Evolutionary conservation across 2,888 invertebrate genomes (phyloP).

Genomic region (Heteropelma amictum): DNA sequence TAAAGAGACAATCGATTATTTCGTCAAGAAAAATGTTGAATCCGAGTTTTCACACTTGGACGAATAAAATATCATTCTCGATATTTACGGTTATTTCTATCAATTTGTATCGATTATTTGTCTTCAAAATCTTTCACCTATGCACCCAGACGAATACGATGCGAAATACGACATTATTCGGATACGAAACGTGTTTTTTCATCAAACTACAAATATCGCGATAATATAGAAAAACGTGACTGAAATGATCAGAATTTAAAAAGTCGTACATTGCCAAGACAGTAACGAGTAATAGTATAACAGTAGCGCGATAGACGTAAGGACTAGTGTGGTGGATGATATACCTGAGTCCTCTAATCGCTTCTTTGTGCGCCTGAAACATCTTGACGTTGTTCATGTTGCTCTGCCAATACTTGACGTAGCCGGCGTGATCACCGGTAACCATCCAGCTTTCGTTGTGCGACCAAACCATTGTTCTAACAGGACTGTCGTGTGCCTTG

Average conservation of each 20-base stretch:
- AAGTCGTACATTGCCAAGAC: slow-evolving; percentile 43
- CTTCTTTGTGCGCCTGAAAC: slow-evolving; percentile 99
- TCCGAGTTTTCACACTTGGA: slow-evolving; percentile 29
- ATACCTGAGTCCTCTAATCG: slow-evolving; percentile 98
- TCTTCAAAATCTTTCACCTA: slow-evolving; percentile 64
- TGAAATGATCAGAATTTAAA: not conserved
- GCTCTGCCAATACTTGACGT: slow-evolving; percentile 99
- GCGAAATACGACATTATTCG: slow-evolving; percentile 46
- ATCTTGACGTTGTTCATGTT: slow-evolving; percentile 99
- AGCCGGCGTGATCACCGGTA: slow-evolving; percentile 98
- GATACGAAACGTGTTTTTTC: not conserved
- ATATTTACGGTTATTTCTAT: not conserved
- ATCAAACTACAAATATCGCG: slow-evolving; percentile 11
- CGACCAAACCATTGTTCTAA: slow-evolving; percentile 99
- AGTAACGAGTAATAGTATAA: slow-evolving; percentile 56
- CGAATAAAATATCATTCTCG: not conserved
- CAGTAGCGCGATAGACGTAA: slow-evolving; percentile 74
- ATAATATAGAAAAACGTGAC: slow-evolving; percentile 2
- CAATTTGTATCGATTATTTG: not conserved
- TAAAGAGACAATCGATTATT: not conserved
- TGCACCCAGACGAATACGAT: slow-evolving; percentile 72
- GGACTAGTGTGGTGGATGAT: slow-evolving; percentile 75
- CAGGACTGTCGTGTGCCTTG: slow-evolving; percentile 99
- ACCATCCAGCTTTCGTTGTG: slow-evolving; percentile 99
- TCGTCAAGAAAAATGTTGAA: slow-evolving; percentile 11